Evolutionary conservation across 2,113 vertebrate genomes (phyloP), one percentile per base, ranked within the genome.

Genomic region (Gymnorhina tibicen): DNA sequence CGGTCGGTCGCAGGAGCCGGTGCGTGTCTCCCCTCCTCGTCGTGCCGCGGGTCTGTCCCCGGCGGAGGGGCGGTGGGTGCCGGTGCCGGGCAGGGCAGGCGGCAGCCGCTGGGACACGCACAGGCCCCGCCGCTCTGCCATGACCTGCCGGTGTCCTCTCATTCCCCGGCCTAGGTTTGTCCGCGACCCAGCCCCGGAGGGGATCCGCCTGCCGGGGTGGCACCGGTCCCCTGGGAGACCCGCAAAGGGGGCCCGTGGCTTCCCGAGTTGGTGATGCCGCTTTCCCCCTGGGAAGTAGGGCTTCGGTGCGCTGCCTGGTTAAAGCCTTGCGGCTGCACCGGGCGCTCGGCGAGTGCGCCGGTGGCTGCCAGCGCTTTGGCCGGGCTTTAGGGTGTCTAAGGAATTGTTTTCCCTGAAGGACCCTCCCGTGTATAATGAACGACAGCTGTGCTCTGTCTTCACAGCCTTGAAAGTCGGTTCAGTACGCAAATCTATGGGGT

Each of bases 241-340:
- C 32, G 20, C 22, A 24, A 4, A 6, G 3, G 21, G 21, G 6
- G 30, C 35, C 37, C 24, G 21, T 18, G 20, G 1, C 14, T 52
- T 16, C 46, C 35, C 9, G 41, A 32, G 53, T 2, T 26, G 15
- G 6, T 7, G 68, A 1, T 17, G 41, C 44, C 18, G 33, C 59
- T 42, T 58, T 23, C 8, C 9, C 2, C 3, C 3, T 15, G 5
- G 44, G 6, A 10, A 50, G 0, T 0, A 3, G 16, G 17, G 41
- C 19, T 42, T 20, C 33, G 1, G 37, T 8, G 22, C 27, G 11
- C 26, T 39, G 70, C 47, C 53, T 6, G 9, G 11, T 5, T 9
- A 7, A 17, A 13, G 22, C 22, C 1, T 3, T 20, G 78, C 19
- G 23, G 55, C n/a, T 11, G 41, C 35, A 0, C 1, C 13, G 28